These are phyloP conservation scores for Miniopterus natalensis DNA, from an alignment of 2,113 vertebrate species.

Conservation along the genomic window DNA sequence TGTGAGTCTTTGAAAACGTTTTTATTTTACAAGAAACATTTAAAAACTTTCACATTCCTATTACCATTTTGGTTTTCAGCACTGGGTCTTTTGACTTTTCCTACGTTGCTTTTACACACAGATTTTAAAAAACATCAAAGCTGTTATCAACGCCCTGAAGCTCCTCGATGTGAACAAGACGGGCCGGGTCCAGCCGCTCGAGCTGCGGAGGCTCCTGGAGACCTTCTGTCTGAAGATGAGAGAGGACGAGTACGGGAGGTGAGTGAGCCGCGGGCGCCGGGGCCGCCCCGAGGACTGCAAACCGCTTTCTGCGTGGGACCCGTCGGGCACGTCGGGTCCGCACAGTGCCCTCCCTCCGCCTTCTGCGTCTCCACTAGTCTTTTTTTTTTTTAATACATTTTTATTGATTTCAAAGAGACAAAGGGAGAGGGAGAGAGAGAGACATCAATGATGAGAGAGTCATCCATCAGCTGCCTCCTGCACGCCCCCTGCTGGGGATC, in stretches of 20 bases:
- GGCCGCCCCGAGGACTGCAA: background rate
- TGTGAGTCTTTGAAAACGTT: conserved; percentile 52
- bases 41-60: background rate
- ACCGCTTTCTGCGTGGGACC: too few relatives aligned
- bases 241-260: conserved; percentile 85
- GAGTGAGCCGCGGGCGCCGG: conserved; percentile 47
- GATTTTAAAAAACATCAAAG: conserved; percentile 87
- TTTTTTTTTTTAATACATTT: too few relatives aligned
- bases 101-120: conserved; percentile 62
- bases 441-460: too few relatives aligned
- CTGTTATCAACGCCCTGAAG: conserved; percentile 82
- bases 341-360: rapidly evolving
- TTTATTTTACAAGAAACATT: conserved; percentile 55
- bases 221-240: conserved; percentile 84
- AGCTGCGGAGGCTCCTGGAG: conserved; percentile 81
- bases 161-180: conserved; percentile 83
- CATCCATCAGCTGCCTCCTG: too few relatives aligned
- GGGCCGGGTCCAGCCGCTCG: conserved; percentile 75
- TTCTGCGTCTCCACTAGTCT: background rate
- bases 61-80: background rate
- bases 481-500: too few relatives aligned
- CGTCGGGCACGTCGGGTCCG: background rate
- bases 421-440: too few relatives aligned
- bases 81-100: conserved; percentile 43
- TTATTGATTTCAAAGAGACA: too few relatives aligned